Percentiles rank a stretch among this genome's conserved stretches.
Conservation (phyloP, 2,113 vertebrate genomes). For the Echinops telfairi region DNA sequence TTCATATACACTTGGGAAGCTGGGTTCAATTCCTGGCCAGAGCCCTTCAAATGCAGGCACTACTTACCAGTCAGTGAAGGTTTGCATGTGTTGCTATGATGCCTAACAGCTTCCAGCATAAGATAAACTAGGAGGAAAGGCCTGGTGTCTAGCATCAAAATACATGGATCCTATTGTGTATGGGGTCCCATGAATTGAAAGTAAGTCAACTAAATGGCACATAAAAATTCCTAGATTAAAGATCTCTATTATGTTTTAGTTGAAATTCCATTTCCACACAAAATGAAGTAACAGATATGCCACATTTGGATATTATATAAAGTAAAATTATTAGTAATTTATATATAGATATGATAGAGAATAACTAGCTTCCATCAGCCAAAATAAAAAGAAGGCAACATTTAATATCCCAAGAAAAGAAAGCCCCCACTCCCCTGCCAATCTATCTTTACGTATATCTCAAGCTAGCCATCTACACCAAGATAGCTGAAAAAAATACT, state of each 20-base stretch:
- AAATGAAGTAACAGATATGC: neutral
- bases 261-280: slow-evolving; percentile 15
- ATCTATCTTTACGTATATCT: neutral
- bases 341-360: neutral
- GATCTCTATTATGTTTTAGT: neutral
- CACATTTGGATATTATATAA: neutral
- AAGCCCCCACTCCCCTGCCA: neutral
- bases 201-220: neutral
- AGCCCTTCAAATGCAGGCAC: neutral
- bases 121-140: neutral
- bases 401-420: neutral
- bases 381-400: neutral
- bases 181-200: neutral
- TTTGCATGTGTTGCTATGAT: neutral
- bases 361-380: neutral
- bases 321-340: slow-evolving; percentile 30
- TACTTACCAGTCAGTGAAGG: neutral
- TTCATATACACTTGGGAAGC: neutral
- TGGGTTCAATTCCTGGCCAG: neutral
- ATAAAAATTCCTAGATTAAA: neutral
- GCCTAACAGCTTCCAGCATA: neutral
- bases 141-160: neutral
- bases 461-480: too few species aligned
- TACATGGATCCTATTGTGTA: neutral
- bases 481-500: too few species aligned